Evolutionary conservation across 35 echinoderm and acorn worm genomes (phyloP), one percentile per base, ranked within the genome.

Genomic region (Chiridota heheva): DNA sequence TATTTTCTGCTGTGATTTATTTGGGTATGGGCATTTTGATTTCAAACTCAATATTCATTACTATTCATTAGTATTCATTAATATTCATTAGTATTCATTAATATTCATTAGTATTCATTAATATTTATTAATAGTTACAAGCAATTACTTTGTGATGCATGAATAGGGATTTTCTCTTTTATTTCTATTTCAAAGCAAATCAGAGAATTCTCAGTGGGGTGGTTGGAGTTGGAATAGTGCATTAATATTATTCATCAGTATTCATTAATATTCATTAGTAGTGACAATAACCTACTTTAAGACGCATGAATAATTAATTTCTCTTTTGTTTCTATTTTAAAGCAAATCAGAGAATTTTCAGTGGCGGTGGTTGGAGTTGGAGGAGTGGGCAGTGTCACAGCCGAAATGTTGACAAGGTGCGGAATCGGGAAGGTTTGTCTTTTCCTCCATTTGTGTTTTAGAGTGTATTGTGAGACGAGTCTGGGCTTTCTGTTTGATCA

Each of bases 361-460:
- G 87, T 96, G 0, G 92, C 92, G 42, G 92, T 96, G 15, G 87
- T 96, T 58, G 92, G 92, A 42, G 88, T 96, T 49, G 92, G 92
- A 39, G 92, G 92, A 27, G 92, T 96, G 15, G 92, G 92, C 1
- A 96, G 92, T 87, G 92, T 96, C 17, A 96, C 92, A 40, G 92
- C 92, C 25, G 92, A 96, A 63, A 96, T 96, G 92, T 42, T 96
- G 15, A 96, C 92, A 2, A 81, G 92, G 73, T 96, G 92, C 80
- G 92, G 92, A 18, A 83, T 96, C 7, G 92, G 92, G 77, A 96
- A 96, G 87, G 92, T 96, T n/a, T n/a, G n/a, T n/a, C n/a, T n/a
- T n/a, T 1, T 42, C 36, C 4, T 69, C 3, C 20, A n/a, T n/a
- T n/a, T n/a, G n/a, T n/a, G n/a, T n/a, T n/a, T n/a, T n/a, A n/a